Conservation (phyloP, 2,888 invertebrate species). For the Chrysopilus asiliformis region DNA sequence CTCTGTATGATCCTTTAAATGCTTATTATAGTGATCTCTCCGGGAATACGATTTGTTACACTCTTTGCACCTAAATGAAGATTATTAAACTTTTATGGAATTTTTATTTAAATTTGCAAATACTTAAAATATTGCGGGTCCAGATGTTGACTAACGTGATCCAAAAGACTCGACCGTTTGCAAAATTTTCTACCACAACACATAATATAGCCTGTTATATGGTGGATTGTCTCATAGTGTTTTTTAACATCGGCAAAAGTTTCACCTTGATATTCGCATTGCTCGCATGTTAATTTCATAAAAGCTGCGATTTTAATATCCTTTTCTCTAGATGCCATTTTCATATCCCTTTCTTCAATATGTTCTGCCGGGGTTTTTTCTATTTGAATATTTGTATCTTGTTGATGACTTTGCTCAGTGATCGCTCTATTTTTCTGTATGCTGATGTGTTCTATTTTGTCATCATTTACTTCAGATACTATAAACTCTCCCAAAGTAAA, state of each 20-base stretch:
- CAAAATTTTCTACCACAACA: conserved; percentile 33
- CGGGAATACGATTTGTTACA: conserved; percentile 32
- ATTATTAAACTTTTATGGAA: background rate
- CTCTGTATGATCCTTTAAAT: conserved; percentile 26
- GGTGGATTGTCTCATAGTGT: conserved; percentile 28
- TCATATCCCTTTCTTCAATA: too few relatives aligned
- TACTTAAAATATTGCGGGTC: conserved; percentile 34
- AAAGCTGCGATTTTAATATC: conserved; percentile 28
- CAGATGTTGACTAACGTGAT: conserved; percentile 30
- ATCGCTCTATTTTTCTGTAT: too few relatives aligned
- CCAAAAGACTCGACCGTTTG: conserved; percentile 27
- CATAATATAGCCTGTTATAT: conserved; percentile 26
- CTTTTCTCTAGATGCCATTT: conserved; percentile 23
- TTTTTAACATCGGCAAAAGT: conserved; percentile 28
- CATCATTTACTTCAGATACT: too few relatives aligned
- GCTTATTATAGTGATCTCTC: conserved; percentile 30
- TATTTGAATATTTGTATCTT: too few relatives aligned
- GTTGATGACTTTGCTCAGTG: too few relatives aligned
- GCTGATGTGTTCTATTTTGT: too few relatives aligned
- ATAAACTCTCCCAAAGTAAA: too few relatives aligned
- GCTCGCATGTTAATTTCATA: conserved; percentile 28
- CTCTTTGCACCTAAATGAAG: conserved; percentile 23
- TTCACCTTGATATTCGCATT: conserved; percentile 22
- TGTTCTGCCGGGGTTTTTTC: conserved; percentile 5
- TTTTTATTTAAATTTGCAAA: background rate